Percentiles rank a stretch among this genome's conserved stretches.
These are phyloP conservation scores for Trissolcus brochymenae DNA, from an alignment of 2,888 invertebrate species.

Conservation along the genomic window DNA sequence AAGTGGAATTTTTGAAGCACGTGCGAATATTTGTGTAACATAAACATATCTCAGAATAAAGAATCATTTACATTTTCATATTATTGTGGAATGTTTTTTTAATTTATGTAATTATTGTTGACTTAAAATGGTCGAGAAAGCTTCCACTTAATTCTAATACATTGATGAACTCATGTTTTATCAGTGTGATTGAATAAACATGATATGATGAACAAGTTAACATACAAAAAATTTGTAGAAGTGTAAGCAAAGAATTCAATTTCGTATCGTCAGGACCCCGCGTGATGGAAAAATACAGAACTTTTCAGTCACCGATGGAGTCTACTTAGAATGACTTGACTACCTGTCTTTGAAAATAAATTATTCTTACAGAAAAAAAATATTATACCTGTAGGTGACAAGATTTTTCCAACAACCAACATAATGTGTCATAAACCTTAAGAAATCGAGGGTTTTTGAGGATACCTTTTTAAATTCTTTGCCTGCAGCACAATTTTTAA, in stretches of 20 bases:
- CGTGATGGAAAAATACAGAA: slow-evolving; percentile 28
- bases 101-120: no score
- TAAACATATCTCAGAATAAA: no score
- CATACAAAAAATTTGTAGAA: not conserved
- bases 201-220: not conserved
- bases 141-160: no score
- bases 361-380: slow-evolving; percentile 30
- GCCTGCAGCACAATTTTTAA: slow-evolving; percentile 8
- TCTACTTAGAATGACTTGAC: slow-evolving; percentile 20
- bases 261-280: slow-evolving; percentile 8
- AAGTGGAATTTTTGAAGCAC: no score
- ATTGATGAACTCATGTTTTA: no score
- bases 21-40: no score
- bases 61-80: no score
- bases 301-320: slow-evolving; percentile 13
- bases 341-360: slow-evolving; percentile 28
- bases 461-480: slow-evolving; percentile 34
- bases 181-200: not conserved
- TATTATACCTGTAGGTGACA: no score
- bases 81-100: no score
- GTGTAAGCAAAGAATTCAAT: slow-evolving; percentile 7
- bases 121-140: no score
- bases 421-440: slow-evolving; percentile 21
- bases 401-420: no score
- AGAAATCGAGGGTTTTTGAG: no score